Percentiles rank a stretch among this genome's conserved stretches.
Evolutionary conservation across 1,140 invertebrate species (phyloP).

Genomic region (Samia ricini): DNA sequence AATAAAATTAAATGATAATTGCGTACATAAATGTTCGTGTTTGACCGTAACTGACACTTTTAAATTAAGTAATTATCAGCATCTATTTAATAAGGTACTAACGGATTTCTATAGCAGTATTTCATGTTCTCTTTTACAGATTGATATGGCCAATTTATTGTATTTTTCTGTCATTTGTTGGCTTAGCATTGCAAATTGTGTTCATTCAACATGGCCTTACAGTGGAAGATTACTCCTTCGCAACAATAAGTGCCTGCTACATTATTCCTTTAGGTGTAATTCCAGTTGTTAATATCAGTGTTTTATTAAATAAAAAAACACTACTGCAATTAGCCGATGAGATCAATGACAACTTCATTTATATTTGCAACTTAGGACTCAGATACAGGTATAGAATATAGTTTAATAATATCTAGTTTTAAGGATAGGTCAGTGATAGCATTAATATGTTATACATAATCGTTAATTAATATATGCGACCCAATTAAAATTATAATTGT

Average conservation of each 20-base stretch:
- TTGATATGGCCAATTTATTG: conserved; percentile 35
- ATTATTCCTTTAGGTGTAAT: conserved; percentile 33
- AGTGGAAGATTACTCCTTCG: conserved; percentile 39
- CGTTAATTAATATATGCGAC: too few species aligned
- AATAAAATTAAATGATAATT: too few species aligned
- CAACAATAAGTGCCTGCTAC: conserved; percentile 46
- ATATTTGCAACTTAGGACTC: conserved; percentile 31
- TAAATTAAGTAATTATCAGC: too few species aligned
- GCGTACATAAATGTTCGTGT: too few species aligned
- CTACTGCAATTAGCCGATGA: conserved; percentile 29
- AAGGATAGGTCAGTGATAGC: too few species aligned
- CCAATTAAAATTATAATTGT: too few species aligned
- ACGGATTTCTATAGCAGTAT: too few species aligned
- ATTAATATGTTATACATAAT: too few species aligned
- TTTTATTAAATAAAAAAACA: conserved; percentile 24
- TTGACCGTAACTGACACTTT: too few species aligned
- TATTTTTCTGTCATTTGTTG: conserved; percentile 17
- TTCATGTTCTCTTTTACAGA: conserved; percentile 36
- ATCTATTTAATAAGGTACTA: too few species aligned
- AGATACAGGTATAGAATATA: conserved; percentile 41
- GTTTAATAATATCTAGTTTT: too few species aligned
- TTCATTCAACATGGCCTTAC: conserved; percentile 32
- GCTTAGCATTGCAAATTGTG: conserved; percentile 31
- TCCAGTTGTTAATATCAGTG: conserved; percentile 28
- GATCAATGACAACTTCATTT: conserved; percentile 42